These are phyloP conservation scores for Intellagama lesueurii DNA, from an alignment of 2,797 vertebrate species.

Conservation along the genomic window DNA sequence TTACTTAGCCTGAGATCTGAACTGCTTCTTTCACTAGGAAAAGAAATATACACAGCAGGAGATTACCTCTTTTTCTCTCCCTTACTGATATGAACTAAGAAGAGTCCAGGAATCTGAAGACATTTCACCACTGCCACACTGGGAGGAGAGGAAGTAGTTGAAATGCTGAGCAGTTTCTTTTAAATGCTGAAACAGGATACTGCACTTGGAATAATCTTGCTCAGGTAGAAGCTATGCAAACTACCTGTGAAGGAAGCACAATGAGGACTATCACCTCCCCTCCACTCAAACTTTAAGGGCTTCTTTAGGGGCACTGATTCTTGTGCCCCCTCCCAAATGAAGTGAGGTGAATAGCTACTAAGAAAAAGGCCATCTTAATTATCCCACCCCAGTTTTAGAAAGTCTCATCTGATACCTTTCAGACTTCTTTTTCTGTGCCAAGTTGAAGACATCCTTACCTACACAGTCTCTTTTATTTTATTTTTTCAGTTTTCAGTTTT, in stretches of 20 bases:
- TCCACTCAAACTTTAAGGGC: neutral
- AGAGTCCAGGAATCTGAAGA: neutral
- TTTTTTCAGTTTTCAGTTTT: neutral
- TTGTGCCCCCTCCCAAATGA: neutral
- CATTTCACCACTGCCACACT: neutral
- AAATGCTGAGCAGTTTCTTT: conserved; percentile 30
- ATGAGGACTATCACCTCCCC: neutral
- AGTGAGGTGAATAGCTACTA: neutral
- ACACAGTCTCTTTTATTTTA: neutral
- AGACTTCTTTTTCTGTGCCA: neutral
- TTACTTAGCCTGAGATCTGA: neutral
- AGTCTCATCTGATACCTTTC: neutral
- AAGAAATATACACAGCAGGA: conserved; percentile 16
- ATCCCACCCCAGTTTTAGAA: neutral
- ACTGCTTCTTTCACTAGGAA: conserved; percentile 14
- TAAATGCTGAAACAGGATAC: neutral
- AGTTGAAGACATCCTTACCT: neutral
- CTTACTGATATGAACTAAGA: neutral
- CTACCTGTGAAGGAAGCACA: neutral
- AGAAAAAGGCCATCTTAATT: neutral
- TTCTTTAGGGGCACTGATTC: neutral
- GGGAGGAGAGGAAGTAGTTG: neutral
- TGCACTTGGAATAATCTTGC: neutral
- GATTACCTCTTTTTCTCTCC: conserved; percentile 21
- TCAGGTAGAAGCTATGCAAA: neutral